A percentile compares a stretch with the other conserved stretches of the same genome.
Evolutionary conservation across 2,113 vertebrate genomes (phyloP).

Genomic region (Phrynosoma blainvillii): DNA sequence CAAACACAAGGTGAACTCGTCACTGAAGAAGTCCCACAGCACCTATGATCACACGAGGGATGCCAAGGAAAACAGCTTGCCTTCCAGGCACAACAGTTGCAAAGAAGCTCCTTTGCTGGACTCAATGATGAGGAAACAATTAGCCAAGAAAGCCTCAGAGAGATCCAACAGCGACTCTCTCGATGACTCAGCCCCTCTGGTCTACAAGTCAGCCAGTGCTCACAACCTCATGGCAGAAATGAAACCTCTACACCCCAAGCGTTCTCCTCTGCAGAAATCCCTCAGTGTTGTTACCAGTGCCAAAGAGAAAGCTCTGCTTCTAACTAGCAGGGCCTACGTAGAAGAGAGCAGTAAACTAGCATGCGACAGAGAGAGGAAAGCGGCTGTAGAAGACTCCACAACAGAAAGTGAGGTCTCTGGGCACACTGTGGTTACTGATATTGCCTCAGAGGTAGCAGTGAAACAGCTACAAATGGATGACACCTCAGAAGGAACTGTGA

Average conservation of each 20-base stretch:
- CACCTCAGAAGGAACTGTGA: constrained; percentile 35
- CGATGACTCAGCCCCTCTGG: constrained; percentile 76
- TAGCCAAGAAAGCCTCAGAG: constrained; percentile 55
- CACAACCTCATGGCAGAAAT: constrained; percentile 84
- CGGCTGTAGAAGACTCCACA: constrained; percentile 21
- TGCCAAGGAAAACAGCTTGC: constrained; percentile 27
- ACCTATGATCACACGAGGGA: constrained; percentile 69
- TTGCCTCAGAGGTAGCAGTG: constrained; percentile 16
- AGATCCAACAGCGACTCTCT: constrained; percentile 79
- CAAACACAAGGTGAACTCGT: constrained; percentile 56
- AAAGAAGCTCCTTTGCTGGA: constrained; percentile 71
- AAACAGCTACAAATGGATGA: neutral
- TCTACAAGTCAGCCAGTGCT: constrained; percentile 90
- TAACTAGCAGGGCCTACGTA: constrained; percentile 68
- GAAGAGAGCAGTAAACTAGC: constrained; percentile 45
- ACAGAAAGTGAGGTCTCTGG: neutral
- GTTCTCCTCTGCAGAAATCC: constrained; percentile 81
- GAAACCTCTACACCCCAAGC: constrained; percentile 73
- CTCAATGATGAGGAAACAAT: constrained; percentile 65
- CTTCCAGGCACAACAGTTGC: constrained; percentile 31
- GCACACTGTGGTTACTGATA: constrained; percentile 55
- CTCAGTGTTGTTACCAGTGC: constrained; percentile 71
- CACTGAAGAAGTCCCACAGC: constrained; percentile 78
- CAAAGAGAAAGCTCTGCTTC: constrained; percentile 69
- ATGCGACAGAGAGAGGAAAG: constrained; percentile 49